These are phyloP conservation scores for Catostylus mosaicus DNA, from an alignment of 30 jellyfish, hydroid and myxozoan species.

Conservation along the genomic window DNA sequence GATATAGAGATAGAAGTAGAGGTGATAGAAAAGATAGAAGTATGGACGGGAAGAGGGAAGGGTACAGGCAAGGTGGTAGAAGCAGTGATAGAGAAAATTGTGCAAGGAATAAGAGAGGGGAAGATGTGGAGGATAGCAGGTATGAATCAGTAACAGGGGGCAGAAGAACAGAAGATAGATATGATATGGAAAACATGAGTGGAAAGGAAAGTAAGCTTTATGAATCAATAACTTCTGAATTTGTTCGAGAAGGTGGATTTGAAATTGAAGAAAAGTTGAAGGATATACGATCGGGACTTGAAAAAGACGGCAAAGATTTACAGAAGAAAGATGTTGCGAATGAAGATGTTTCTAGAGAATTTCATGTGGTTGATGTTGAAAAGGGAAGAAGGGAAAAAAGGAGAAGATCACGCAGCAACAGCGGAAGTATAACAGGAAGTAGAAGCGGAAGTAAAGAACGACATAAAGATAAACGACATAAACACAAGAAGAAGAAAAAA, in stretches of 20 bases:
- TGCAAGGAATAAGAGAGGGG: not conserved
- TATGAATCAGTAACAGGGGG: too few relatives aligned
- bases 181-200: not conserved
- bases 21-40: constrained; percentile 15
- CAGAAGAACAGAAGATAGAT: not conserved
- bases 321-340: not conserved
- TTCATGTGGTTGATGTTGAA: not conserved
- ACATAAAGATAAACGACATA: constrained; percentile 31
- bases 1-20: not conserved
- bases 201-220: not conserved
- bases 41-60: constrained; percentile 13
- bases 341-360: constrained; percentile 15
- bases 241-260: not conserved
- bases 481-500: constrained; percentile 42
- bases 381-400: constrained; percentile 8
- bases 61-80: constrained; percentile 2
- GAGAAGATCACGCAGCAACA: constrained; percentile 13
- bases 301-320: not conserved
- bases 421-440: constrained; percentile 24
- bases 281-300: not conserved
- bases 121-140: not conserved
- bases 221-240: not conserved
- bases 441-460: constrained; percentile 15
- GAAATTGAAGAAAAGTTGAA: not conserved
- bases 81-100: constrained; percentile 14